Evolutionary conservation across 2,888 invertebrate species (phyloP).

Genomic region (Andricus curvator): DNA sequence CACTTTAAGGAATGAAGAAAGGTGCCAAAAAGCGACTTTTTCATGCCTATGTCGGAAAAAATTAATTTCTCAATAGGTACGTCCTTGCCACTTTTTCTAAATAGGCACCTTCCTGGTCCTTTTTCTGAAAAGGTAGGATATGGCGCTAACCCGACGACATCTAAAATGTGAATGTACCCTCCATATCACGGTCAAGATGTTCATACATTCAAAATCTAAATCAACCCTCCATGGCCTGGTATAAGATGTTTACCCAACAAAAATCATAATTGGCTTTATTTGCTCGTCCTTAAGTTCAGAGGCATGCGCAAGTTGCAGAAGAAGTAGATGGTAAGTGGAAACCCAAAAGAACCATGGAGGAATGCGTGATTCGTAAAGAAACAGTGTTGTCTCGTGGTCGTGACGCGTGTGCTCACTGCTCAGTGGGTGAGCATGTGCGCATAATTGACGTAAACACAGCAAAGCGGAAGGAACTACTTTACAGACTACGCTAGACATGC

Average conservation of each 20-base stretch:
- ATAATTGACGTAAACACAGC: slow-evolving; percentile 36
- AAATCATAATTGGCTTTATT: neutral
- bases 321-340: neutral
- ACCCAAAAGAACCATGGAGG: neutral
- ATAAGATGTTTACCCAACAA: neutral
- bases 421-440: slow-evolving; percentile 31
- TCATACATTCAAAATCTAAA: too few relatives aligned
- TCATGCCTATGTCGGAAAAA: too few relatives aligned
- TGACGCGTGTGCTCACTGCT: slow-evolving; percentile 21
- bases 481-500: slow-evolving; percentile 17
- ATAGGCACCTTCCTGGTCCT: too few relatives aligned
- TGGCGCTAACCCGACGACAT: too few relatives aligned
- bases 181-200: too few relatives aligned
- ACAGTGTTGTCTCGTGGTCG: slow-evolving; percentile 18
- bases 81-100: too few relatives aligned
- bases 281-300: neutral
- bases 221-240: too few relatives aligned
- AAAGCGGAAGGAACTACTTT: slow-evolving; percentile 37
- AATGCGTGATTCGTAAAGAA: slow-evolving; percentile 21
- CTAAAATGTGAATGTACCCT: too few relatives aligned
- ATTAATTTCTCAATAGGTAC: too few relatives aligned
- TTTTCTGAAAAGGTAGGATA: too few relatives aligned
- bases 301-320: neutral
- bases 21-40: too few relatives aligned
- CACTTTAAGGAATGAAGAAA: too few relatives aligned